Conservation (phyloP, 2,888 invertebrate genomes). For the Drosophila mulleri region DNA sequence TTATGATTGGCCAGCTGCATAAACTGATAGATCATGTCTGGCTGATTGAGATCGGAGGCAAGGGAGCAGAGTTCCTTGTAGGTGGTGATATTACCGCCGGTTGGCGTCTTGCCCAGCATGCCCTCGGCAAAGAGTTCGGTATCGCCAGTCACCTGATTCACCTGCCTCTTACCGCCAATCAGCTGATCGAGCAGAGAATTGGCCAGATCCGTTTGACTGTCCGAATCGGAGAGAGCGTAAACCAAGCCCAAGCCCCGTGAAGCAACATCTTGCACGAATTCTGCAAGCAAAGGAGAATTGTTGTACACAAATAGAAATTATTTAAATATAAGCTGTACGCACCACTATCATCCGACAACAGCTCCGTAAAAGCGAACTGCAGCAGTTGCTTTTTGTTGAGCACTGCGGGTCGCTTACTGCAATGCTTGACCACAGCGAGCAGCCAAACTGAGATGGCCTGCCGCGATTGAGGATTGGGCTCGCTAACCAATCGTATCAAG, state of each 20-base stretch:
- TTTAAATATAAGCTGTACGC: slow-evolving; percentile 72
- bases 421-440: slow-evolving; percentile 92
- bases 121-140: slow-evolving; percentile 96
- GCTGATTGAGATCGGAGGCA: slow-evolving; percentile 97
- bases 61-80: slow-evolving; percentile 97
- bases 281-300: slow-evolving; percentile 85
- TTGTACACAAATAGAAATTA: neutral
- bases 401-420: slow-evolving; percentile 89
- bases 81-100: slow-evolving; percentile 95
- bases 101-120: slow-evolving; percentile 93
- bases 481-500: slow-evolving; percentile 90
- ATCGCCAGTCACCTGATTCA: slow-evolving; percentile 91
- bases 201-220: slow-evolving; percentile 90
- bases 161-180: slow-evolving; percentile 91
- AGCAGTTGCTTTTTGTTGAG: slow-evolving; percentile 88
- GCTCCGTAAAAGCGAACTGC: slow-evolving; percentile 94
- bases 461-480: slow-evolving; percentile 94
- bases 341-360: slow-evolving; percentile 96
- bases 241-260: slow-evolving; percentile 95
- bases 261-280: slow-evolving; percentile 96
- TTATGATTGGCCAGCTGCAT: slow-evolving; percentile 98
- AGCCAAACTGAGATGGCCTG: slow-evolving; percentile 96
- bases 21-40: slow-evolving; percentile 97
- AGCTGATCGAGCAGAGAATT: slow-evolving; percentile 92
- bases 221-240: slow-evolving; percentile 92